A percentile compares a stretch with the other conserved stretches of the same genome.
Evolutionary conservation across 2,113 vertebrate genomes (phyloP).

Genomic region (Pholis gunnellus): DNA sequence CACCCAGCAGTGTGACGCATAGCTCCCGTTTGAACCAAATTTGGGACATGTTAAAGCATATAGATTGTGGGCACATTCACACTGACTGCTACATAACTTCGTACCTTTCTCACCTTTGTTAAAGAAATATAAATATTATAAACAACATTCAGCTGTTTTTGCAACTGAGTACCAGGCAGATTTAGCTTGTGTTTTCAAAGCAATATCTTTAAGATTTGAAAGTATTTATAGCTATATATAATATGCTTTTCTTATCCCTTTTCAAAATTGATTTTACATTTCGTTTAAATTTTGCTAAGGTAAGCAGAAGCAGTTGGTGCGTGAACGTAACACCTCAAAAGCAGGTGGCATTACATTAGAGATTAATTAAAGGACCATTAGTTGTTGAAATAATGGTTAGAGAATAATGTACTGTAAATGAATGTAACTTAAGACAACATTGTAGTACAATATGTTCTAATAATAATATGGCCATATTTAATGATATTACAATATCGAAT

Average conservation of each 20-base stretch:
- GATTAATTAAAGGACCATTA: slow-evolving; percentile 12
- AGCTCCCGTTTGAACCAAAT: slow-evolving; percentile 25
- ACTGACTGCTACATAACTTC: background rate
- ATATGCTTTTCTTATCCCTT: slow-evolving; percentile 1
- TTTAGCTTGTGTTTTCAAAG: slow-evolving; percentile 9
- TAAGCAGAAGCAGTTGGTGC: background rate
- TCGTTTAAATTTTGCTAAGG: background rate
- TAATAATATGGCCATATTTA: background rate
- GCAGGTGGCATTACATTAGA: slow-evolving; percentile 18
- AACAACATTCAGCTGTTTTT: background rate
- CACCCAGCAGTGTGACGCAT: slow-evolving; percentile 15
- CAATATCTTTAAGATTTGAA: background rate
- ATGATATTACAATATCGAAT: background rate
- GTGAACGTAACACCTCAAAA: slow-evolving; percentile 6
- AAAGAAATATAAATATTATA: background rate
- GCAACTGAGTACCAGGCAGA: background rate
- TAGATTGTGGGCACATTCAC: background rate
- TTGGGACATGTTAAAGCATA: slow-evolving; percentile 4
- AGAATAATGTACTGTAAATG: slow-evolving; percentile 7
- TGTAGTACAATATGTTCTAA: background rate
- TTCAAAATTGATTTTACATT: background rate
- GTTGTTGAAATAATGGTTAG: slow-evolving; percentile 8
- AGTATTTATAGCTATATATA: background rate
- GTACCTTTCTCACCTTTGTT: background rate
- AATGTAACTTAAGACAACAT: background rate